A percentile compares a stretch with the other conserved stretches of the same genome.
These are phyloP conservation scores for Merops nubicus DNA, from an alignment of 2,113 vertebrate genomes.

Conservation along the genomic window DNA sequence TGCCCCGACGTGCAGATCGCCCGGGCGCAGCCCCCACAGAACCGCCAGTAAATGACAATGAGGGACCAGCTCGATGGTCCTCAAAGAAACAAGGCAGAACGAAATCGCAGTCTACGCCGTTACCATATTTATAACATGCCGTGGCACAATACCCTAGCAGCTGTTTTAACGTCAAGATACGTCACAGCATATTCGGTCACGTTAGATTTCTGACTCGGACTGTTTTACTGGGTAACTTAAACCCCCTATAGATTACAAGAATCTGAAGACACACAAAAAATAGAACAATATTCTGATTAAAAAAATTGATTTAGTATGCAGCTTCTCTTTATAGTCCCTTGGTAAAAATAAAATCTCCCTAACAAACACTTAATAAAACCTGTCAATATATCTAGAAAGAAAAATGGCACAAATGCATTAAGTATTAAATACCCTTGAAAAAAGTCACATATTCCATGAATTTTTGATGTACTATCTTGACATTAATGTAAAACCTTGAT, in stretches of 20 bases:
- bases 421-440: constrained; percentile 87
- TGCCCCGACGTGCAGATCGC: too few relatives aligned
- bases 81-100: not conserved
- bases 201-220: constrained; percentile 64
- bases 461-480: constrained; percentile 90
- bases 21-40: not conserved
- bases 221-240: constrained; percentile 58
- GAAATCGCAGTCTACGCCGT: constrained; percentile 52
- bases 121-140: constrained; percentile 64
- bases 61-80: not conserved
- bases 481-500: constrained; percentile 89
- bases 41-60: not conserved
- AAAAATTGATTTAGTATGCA: constrained; percentile 82
- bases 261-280: constrained; percentile 69
- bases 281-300: constrained; percentile 78
- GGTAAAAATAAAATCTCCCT: constrained; percentile 84
- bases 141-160: constrained; percentile 31
- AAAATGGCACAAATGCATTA: constrained; percentile 89
- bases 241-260: constrained; percentile 64
- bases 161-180: constrained; percentile 68
- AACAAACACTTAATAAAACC: constrained; percentile 89
- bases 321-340: constrained; percentile 81
- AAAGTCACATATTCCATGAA: constrained; percentile 86
- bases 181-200: constrained; percentile 67
- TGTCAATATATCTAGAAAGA: constrained; percentile 84